These are phyloP conservation scores for Octodon degus DNA, from an alignment of 2,113 vertebrate species.

Conservation along the genomic window DNA sequence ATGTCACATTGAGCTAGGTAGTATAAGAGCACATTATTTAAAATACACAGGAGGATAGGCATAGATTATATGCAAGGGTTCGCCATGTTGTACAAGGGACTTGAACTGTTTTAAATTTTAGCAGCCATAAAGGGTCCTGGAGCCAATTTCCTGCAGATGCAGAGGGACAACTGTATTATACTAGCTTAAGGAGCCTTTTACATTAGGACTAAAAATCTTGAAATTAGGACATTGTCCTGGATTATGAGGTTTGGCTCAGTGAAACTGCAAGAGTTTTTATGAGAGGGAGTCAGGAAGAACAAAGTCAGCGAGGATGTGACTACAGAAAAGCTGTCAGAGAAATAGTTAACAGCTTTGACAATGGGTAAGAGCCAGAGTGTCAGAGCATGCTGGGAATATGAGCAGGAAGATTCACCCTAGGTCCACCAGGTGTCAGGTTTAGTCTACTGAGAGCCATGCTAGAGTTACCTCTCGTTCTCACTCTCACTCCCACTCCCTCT, in stretches of 20 bases:
- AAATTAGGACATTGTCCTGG: background rate
- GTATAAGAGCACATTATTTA: background rate
- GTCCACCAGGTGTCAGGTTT: background rate
- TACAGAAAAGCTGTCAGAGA: background rate
- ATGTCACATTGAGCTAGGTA: background rate
- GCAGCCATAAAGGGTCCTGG: background rate
- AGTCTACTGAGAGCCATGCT: background rate
- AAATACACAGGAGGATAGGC: background rate
- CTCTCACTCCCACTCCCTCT: fast-evolving
- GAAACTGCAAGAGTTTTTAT: background rate
- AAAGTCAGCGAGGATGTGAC: background rate
- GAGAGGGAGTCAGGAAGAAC: background rate
- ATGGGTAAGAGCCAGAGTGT: background rate
- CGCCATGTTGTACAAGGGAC: background rate
- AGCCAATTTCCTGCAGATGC: background rate
- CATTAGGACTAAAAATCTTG: background rate
- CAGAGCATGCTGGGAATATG: background rate
- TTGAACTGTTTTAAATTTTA: background rate
- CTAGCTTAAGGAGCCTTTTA: background rate
- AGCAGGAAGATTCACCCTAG: background rate
- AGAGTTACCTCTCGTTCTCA: background rate
- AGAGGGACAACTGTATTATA: background rate
- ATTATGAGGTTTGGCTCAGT: background rate
- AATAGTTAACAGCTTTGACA: background rate
- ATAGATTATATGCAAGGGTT: background rate